A percentile compares a stretch with the other conserved stretches of the same genome.
Evolutionary conservation across 1,140 invertebrate genomes (phyloP).

Genomic region (Cardiocondyla obscurior): DNA sequence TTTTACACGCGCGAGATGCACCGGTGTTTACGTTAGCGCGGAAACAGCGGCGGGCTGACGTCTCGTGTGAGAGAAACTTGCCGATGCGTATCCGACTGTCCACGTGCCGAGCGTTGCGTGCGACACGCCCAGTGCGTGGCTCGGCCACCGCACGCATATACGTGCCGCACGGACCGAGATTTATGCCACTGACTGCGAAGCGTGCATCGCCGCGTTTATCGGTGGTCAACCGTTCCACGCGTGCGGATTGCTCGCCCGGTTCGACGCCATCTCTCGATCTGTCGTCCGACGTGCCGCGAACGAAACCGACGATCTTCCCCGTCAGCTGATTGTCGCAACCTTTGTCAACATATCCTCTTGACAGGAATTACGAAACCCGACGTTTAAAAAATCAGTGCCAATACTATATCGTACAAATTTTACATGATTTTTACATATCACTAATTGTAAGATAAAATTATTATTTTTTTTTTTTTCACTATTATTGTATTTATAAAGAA

Average conservation of each 20-base stretch:
- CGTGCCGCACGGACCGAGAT: constrained; percentile 68
- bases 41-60: constrained; percentile 35
- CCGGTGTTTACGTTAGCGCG: constrained; percentile 50
- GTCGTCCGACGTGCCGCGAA: constrained; percentile 11
- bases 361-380: not conserved
- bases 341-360: not conserved
- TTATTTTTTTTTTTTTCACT: too few species aligned
- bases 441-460: too few species aligned
- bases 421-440: too few species aligned
- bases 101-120: constrained; percentile 75
- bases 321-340: not conserved
- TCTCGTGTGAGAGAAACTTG: constrained; percentile 55
- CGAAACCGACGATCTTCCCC: constrained; percentile 10
- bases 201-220: constrained; percentile 66
- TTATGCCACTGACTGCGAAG: constrained; percentile 73
- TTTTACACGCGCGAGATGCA: not conserved
- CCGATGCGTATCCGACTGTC: constrained; percentile 73
- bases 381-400: not conserved
- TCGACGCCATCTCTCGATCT: constrained; percentile 42
- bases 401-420: too few species aligned
- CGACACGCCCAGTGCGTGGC: constrained; percentile 75
- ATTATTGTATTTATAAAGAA: constrained; percentile 1
- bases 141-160: constrained; percentile 69
- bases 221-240: constrained; percentile 45
- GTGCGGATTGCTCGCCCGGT: constrained; percentile 37